Conservation (phyloP, 2,888 invertebrate species). For the Diadegma fenestrale region DNA sequence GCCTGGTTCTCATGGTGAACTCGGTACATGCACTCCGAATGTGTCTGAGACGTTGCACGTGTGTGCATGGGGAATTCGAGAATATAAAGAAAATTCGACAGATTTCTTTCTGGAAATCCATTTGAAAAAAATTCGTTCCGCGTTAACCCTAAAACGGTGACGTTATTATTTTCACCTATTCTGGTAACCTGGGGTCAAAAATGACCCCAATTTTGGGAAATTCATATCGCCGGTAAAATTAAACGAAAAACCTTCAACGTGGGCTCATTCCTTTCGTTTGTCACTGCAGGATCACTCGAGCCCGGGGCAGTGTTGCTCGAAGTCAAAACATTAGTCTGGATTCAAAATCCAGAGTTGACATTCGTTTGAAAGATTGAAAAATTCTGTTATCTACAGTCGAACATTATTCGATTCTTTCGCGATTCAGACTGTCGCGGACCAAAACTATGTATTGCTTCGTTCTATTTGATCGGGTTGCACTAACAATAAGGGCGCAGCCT, state of each 20-base stretch:
- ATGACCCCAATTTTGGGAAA: too few species aligned
- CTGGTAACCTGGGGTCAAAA: too few species aligned
- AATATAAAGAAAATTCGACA: background rate
- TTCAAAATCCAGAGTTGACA: too few species aligned
- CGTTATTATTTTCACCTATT: too few species aligned
- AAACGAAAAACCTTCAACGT: too few species aligned
- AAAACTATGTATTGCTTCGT: slow-evolving; percentile 13
- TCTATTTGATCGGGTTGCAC: background rate
- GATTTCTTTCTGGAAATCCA: background rate
- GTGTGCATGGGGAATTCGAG: background rate
- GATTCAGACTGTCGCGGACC: background rate
- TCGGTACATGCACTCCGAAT: slow-evolving; percentile 14
- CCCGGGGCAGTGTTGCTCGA: too few species aligned
- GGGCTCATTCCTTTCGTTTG: too few species aligned
- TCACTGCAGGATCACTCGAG: too few species aligned
- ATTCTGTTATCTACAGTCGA: background rate
- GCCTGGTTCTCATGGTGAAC: slow-evolving; percentile 58
- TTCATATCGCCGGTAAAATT: too few species aligned
- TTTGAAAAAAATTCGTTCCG: background rate
- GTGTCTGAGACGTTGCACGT: background rate
- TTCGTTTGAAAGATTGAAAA: too few species aligned
- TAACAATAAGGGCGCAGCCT: slow-evolving; percentile 1
- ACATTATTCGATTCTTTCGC: background rate
- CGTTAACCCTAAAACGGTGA: too few species aligned
- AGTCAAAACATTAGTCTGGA: too few species aligned